Conservation (phyloP, 2,797 vertebrate genomes). For the Acridotheres tristis region DNA sequence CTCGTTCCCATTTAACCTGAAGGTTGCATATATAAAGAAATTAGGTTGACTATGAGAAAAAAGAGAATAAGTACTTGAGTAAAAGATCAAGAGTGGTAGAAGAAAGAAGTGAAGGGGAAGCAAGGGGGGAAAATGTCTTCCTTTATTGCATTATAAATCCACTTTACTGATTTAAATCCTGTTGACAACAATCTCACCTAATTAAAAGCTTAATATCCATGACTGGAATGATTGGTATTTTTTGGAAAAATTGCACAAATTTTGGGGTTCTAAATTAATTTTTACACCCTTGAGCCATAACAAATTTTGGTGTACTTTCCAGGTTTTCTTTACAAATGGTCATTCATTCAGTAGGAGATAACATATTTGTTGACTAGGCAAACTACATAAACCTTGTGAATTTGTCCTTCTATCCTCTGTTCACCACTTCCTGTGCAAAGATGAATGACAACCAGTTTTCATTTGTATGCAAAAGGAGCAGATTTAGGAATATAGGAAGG, state of each 20-base stretch:
- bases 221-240: not conserved
- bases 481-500: not conserved
- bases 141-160: not conserved
- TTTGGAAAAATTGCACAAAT: not conserved
- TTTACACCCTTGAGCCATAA: not conserved
- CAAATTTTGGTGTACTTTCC: not conserved
- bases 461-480: not conserved
- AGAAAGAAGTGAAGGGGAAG: not conserved
- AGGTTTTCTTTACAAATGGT: not conserved
- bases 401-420: not conserved
- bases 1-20: constrained; percentile 57
- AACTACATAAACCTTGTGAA: not conserved
- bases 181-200: not conserved
- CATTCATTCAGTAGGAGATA: not conserved
- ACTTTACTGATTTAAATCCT: not conserved
- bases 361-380: not conserved
- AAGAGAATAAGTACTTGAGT: constrained; percentile 34
- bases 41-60: constrained; percentile 30
- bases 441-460: not conserved
- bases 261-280: not conserved
- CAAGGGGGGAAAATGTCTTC: not conserved
- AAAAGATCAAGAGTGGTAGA: constrained; percentile 45
- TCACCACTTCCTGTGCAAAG: not conserved
- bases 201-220: not conserved
- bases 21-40: constrained; percentile 62